Evolutionary conservation across 1,140 invertebrate species (phyloP).

Genomic region (Drosophila miranda): DNA sequence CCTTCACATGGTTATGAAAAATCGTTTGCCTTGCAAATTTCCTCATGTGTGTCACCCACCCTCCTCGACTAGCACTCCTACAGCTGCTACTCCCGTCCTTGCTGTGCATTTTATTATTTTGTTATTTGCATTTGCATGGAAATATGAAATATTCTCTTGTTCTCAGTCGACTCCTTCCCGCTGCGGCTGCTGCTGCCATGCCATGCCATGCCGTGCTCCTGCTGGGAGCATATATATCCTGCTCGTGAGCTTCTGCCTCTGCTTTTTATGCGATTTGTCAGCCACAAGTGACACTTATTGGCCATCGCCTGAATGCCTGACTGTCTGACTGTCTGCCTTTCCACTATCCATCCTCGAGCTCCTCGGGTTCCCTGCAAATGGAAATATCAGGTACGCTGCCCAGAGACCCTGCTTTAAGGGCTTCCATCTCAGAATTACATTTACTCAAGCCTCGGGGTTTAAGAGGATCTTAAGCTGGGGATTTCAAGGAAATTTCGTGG

Average conservation of each 20-base stretch:
- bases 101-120: slow-evolving; percentile 72
- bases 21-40: slow-evolving; percentile 70
- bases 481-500: too few species aligned
- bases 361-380: slow-evolving; percentile 30
- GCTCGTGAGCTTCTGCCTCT: slow-evolving; percentile 17
- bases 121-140: slow-evolving; percentile 79
- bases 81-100: slow-evolving; percentile 4
- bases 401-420: slow-evolving; percentile 6
- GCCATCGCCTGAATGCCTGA: slow-evolving; percentile 42
- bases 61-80: too few species aligned
- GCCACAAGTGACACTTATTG: slow-evolving; percentile 78
- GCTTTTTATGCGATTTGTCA: slow-evolving; percentile 79
- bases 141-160: slow-evolving; percentile 70
- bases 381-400: slow-evolving; percentile 6
- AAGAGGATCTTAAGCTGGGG: background rate
- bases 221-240: too few species aligned
- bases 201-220: background rate
- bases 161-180: slow-evolving; percentile 41
- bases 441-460: too few species aligned
- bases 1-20: slow-evolving; percentile 61
- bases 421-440: background rate
- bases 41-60: slow-evolving; percentile 4
- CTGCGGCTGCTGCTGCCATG: slow-evolving; percentile 2
- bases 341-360: background rate
- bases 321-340: background rate